Evolutionary conservation across 92 coral and sea anemone genomes (phyloP).

Genomic region (Porites rus): DNA sequence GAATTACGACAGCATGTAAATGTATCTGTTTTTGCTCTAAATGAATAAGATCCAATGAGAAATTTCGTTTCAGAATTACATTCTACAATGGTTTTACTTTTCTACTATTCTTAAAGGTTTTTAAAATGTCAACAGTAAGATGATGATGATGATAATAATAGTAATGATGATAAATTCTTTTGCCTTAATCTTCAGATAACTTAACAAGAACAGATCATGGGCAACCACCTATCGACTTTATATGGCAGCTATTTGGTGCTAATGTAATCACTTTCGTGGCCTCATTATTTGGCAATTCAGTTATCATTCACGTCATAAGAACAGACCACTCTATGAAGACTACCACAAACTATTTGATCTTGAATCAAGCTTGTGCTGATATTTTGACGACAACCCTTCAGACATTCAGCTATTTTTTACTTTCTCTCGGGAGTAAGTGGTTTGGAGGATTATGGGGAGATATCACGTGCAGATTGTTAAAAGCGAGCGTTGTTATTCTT

Average conservation of each 20-base stretch:
- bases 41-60: too few species aligned
- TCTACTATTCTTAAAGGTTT: neutral
- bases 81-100: too few species aligned
- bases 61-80: too few species aligned
- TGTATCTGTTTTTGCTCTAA: too few species aligned
- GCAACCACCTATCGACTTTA: neutral
- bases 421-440: neutral
- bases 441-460: neutral
- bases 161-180: neutral
- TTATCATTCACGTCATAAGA: constrained; percentile 7
- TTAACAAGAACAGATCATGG: neutral
- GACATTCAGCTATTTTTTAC: neutral
- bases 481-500: neutral
- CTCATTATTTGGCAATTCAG: constrained; percentile 20
- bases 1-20: too few species aligned
- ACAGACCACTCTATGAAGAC: neutral
- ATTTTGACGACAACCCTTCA: neutral
- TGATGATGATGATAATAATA: neutral
- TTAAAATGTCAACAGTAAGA: neutral
- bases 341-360: constrained; percentile 9
- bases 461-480: neutral
- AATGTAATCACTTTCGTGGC: neutral
- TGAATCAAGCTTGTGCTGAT: constrained; percentile 27
- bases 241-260: neutral
- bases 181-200: neutral